Evolutionary conservation across 2,888 invertebrate species (phyloP).

Genomic region (Chelonus formosanus): DNA sequence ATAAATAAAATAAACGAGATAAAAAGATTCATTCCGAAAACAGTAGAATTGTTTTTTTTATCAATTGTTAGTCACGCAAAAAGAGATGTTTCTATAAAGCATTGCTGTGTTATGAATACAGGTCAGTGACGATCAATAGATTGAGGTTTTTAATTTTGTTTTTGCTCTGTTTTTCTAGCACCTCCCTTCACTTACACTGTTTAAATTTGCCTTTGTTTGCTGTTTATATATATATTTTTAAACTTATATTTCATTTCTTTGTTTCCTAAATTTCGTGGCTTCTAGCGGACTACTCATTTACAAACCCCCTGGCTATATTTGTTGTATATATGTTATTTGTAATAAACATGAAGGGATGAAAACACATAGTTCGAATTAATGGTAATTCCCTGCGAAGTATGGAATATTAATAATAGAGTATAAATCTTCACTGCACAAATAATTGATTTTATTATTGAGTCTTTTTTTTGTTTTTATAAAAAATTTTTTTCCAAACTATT

Average conservation of each 20-base stretch:
- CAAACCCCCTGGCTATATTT: not conserved
- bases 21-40: too few relatives aligned
- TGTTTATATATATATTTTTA: not conserved
- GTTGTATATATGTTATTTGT: not conserved
- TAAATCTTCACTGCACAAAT: slow-evolving; percentile 2
- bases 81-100: not conserved
- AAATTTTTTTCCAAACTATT: too few relatives aligned
- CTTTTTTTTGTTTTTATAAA: too few relatives aligned
- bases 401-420: slow-evolving; percentile 16
- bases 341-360: slow-evolving; percentile 6
- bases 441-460: not conserved
- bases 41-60: too few relatives aligned
- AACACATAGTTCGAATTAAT: slow-evolving; percentile 1
- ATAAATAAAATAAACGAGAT: too few relatives aligned
- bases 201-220: slow-evolving; percentile 27
- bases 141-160: slow-evolving; percentile 14
- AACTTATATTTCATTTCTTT: slow-evolving; percentile 8
- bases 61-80: not conserved
- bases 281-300: not conserved
- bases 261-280: not conserved
- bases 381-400: slow-evolving; percentile 13
- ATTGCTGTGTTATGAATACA: slow-evolving; percentile 10
- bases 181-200: slow-evolving; percentile 14
- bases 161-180: slow-evolving; percentile 16
- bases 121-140: slow-evolving; percentile 31